Evolutionary conservation across 1,140 invertebrate species (phyloP), one percentile per base, ranked within the genome.

Genomic region (Temnothorax curvispinosus): DNA sequence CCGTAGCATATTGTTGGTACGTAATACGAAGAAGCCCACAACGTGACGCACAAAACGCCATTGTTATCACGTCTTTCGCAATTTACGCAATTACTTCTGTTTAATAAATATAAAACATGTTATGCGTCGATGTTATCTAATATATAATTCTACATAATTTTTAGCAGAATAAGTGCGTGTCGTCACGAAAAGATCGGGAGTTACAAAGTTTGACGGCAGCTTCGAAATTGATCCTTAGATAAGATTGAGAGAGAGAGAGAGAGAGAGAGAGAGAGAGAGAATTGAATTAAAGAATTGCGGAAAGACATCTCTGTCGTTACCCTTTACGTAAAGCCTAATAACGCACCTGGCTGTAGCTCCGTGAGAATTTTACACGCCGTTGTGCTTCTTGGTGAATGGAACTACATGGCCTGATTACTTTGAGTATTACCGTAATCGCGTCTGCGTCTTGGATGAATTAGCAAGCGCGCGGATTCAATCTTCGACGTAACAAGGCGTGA

Each of bases 321-420:
- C 21, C 67, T 82, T 84, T 75, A 84, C 69, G 54, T 84, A 84
- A 84, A 84, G 41, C 41, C 27, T 69, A 84, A 84, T 74, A 84
- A 84, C 44, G 41, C 80, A 47, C 15, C 69, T 58, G 38, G 44
- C 80, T 74, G 32, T 32, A 32, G 27, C 52, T 52, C 69, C 41
- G 69, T 84, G 80, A 75, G 80, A 84, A 84, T 74, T 84, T 75
- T 75, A 44, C 80, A 74, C 69, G 69, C 27, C 69, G 80, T 41
- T 5, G 64, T 50, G 35, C 35, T 62, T 88, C 75, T 88, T 86
- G 64, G 67, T 89, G 84, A 89, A 89, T 89, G 82, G 85, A 67
- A 54, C 52, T 56, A 77, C 56, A 62, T 77, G 88, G 64, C 85
- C 88, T 77, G 88, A 89, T 89, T 89, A 89, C 44, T 50, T 67